Evolutionary conservation across 2,113 vertebrate genomes (phyloP).

Genomic region (Jaculus jaculus): DNA sequence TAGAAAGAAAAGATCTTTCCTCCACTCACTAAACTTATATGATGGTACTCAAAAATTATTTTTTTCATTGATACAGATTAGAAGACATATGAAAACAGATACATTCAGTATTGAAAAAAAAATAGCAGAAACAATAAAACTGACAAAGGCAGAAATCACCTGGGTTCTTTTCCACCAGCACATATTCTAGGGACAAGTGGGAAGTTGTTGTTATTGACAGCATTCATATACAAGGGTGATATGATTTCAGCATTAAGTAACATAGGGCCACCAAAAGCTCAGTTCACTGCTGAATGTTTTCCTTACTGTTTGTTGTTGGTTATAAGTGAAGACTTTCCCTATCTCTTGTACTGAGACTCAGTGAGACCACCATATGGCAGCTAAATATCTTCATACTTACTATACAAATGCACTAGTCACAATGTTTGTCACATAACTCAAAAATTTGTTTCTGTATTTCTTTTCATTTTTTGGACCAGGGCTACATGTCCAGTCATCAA

Average conservation of each 20-base stretch:
- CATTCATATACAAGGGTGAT: neutral
- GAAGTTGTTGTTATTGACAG: neutral
- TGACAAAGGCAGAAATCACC: neutral
- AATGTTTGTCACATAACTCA: conserved; percentile 42
- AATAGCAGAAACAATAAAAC: neutral
- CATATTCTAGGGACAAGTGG: neutral
- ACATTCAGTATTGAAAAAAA: conserved; percentile 39
- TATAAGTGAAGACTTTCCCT: conserved; percentile 12
- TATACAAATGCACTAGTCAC: neutral
- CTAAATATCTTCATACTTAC: neutral
- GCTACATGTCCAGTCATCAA: conserved; percentile 47
- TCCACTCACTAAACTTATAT: neutral
- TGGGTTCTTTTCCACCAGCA: conserved; percentile 30
- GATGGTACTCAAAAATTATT: neutral
- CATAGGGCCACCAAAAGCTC: neutral
- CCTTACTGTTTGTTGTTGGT: neutral
- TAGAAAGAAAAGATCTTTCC: neutral
- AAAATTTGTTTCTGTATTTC: neutral
- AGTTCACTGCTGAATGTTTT: neutral
- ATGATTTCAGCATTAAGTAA: neutral
- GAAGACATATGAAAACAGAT: conserved; percentile 7
- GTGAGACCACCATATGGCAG: neutral
- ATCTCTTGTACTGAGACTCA: neutral
- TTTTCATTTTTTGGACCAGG: neutral
- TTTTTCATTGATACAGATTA: conserved; percentile 24